These are phyloP conservation scores for Peromyscus leucopus DNA, from an alignment of 2,113 vertebrate species.

Conservation along the genomic window DNA sequence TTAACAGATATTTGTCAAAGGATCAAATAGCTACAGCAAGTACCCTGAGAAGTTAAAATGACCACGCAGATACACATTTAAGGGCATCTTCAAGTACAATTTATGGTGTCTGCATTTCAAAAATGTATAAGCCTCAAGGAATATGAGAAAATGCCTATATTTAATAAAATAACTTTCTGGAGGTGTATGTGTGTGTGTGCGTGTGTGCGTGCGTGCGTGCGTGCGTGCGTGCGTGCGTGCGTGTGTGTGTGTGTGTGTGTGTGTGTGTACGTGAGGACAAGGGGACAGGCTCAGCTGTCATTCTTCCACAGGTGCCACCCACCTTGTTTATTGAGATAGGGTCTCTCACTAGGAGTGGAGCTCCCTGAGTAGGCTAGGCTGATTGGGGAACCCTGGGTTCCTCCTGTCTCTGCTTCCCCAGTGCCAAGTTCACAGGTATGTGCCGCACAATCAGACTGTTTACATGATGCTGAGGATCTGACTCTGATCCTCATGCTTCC, in stretches of 20 bases:
- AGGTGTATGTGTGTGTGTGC: background rate
- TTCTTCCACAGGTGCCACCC: background rate
- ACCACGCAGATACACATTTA: background rate
- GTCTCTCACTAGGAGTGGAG: background rate
- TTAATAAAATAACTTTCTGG: background rate
- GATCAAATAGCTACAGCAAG: background rate
- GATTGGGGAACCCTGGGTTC: background rate
- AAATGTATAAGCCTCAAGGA: slow-evolving; percentile 57
- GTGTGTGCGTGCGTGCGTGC: background rate
- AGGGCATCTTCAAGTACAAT: slow-evolving; percentile 24
- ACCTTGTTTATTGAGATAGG: background rate
- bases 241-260: background rate
- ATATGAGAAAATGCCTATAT: background rate
- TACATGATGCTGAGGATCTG: background rate
- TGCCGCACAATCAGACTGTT: background rate
- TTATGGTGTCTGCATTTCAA: slow-evolving; percentile 12
- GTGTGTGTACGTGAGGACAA: no score
- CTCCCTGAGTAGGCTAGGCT: background rate
- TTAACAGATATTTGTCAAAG: slow-evolving; percentile 65
- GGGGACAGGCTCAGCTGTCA: background rate
- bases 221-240: background rate
- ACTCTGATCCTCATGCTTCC: background rate
- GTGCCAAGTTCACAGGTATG: background rate
- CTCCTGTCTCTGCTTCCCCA: background rate
- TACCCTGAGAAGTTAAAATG: slow-evolving; percentile 52